Percentiles rank a stretch among this genome's conserved stretches.
These are phyloP conservation scores for Carapus acus DNA, from an alignment of 2,797 vertebrate genomes.

Conservation along the genomic window DNA sequence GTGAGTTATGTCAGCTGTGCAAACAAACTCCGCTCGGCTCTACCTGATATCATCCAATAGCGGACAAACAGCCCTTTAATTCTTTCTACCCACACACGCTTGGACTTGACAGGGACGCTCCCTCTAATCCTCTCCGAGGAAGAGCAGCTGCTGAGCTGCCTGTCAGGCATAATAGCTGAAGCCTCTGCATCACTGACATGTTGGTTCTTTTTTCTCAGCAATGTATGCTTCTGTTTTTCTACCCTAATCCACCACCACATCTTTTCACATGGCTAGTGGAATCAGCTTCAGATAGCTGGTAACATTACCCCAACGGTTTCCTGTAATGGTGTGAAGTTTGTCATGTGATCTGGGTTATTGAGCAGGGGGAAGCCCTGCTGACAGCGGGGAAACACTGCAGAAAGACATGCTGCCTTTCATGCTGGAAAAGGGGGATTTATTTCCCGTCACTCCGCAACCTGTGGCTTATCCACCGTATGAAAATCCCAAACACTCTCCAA, in stretches of 20 bases:
- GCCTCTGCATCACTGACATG: constrained; percentile 2
- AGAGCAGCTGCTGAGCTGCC: constrained; percentile 10
- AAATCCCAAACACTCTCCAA: too few relatives aligned
- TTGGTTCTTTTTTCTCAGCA: not conserved
- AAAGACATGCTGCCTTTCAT: constrained; percentile 20
- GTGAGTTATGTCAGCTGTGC: constrained; percentile 16
- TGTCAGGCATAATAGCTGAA: constrained; percentile 13
- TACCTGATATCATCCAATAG: not conserved
- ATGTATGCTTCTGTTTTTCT: not conserved
- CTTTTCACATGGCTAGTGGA: not conserved
- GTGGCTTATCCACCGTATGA: not conserved
- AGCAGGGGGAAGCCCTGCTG: constrained; percentile 56
- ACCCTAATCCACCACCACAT: not conserved
- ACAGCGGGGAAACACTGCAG: constrained; percentile 58
- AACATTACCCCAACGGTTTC: constrained; percentile 15
- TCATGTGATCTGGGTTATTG: constrained; percentile 48
- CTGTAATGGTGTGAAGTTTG: constrained; percentile 32
- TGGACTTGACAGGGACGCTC: constrained; percentile 23
- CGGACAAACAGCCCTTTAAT: not conserved
- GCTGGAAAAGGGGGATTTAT: constrained; percentile 12
- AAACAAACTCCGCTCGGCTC: constrained; percentile 21
- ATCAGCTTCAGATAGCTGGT: constrained; percentile 12
- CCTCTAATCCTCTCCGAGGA: constrained; percentile 18
- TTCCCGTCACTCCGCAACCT: constrained; percentile 28
- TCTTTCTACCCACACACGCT: not conserved